phyloP scores from a whole-genome alignment of 2,888 invertebrate genomes.

The Agapostemon virescens region DNA sequence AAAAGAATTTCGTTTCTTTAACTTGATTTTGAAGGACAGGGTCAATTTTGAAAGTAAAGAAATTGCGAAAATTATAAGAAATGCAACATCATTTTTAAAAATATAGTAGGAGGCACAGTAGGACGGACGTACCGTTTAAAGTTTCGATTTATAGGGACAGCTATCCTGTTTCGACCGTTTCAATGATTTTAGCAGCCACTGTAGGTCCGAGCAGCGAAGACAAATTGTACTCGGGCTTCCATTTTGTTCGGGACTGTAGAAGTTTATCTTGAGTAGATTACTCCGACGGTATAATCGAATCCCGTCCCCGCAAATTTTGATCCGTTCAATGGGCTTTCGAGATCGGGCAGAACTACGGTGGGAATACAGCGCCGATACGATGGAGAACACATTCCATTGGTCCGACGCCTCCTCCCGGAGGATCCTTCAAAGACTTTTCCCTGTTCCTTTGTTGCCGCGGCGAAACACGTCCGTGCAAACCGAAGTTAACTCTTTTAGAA shows the following conservation, averaged over 20 bases:
- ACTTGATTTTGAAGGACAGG: too few species aligned
- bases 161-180: too few species aligned
- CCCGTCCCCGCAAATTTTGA: background rate
- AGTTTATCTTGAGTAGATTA: background rate
- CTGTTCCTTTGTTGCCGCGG: constrained; percentile 22
- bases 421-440: constrained; percentile 11
- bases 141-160: too few species aligned
- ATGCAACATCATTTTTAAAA: too few species aligned
- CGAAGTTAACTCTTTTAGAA: constrained; percentile 34
- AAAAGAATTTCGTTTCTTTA: too few species aligned
- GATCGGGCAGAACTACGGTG: background rate
- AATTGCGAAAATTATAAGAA: too few species aligned
- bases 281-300: background rate
- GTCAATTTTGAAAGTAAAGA: too few species aligned
- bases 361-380: background rate
- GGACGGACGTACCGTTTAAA: too few species aligned
- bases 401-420: background rate
- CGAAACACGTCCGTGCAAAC: constrained; percentile 40
- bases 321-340: background rate
- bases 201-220: too few species aligned
- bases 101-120: too few species aligned
- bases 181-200: too few species aligned
- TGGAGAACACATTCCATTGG: constrained; percentile 4
- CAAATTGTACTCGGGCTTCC: too few species aligned
- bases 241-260: background rate